Evolutionary conservation across 2,888 invertebrate species (phyloP).

Genomic region (Eupithecia abbreviata): DNA sequence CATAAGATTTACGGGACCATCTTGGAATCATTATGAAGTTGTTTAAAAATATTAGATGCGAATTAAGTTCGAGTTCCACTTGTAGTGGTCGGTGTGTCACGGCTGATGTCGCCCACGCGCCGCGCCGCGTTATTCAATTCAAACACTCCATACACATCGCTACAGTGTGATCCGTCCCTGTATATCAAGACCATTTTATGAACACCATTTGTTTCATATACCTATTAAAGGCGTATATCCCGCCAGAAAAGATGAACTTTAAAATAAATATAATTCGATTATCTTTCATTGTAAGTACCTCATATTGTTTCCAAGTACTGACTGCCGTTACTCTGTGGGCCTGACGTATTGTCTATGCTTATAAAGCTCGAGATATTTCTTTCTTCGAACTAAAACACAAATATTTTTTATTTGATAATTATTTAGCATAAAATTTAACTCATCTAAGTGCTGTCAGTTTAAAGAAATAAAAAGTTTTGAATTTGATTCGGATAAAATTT

Average conservation of each 20-base stretch:
- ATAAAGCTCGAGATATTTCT: background rate
- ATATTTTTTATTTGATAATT: too few relatives aligned
- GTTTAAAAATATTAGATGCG: background rate
- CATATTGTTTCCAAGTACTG: background rate
- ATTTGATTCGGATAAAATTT: background rate
- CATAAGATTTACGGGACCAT: too few relatives aligned
- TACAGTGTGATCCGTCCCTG: conserved; percentile 38
- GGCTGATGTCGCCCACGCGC: conserved; percentile 58
- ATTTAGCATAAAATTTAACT: too few relatives aligned
- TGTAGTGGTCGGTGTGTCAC: conserved; percentile 35
- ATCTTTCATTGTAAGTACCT: background rate
- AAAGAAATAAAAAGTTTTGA: too few relatives aligned
- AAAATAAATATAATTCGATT: background rate
- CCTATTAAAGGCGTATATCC: background rate
- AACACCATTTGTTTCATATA: background rate
- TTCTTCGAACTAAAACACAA: background rate
- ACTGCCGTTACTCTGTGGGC: background rate
- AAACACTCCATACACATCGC: conserved; percentile 56
- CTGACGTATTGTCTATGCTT: background rate
- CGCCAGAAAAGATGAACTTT: background rate
- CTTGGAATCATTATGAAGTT: background rate
- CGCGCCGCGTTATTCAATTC: conserved; percentile 70
- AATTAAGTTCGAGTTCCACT: conserved; percentile 19
- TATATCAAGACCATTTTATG: conserved; percentile 32
- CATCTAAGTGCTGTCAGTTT: too few relatives aligned